Conservation (phyloP, 1,140 invertebrate species). For the Euborellia annulipes region DNA sequence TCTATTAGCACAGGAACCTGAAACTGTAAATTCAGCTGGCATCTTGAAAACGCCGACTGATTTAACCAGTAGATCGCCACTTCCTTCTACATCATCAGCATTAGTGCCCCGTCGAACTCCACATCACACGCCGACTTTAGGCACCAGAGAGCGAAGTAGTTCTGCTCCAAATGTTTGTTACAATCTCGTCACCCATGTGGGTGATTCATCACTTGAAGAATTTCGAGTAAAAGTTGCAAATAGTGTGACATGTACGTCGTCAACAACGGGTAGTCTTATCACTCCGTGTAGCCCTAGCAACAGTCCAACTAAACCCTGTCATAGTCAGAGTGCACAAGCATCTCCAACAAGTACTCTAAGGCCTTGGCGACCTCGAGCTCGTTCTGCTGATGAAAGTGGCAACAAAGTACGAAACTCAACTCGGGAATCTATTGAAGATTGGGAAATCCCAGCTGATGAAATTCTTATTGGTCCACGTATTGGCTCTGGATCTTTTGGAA, state of each 20-base stretch:
- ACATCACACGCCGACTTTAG: constrained; percentile 50
- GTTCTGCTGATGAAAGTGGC: constrained; percentile 84
- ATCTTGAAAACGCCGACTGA: constrained; percentile 37
- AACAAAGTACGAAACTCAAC: constrained; percentile 51
- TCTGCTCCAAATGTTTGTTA: constrained; percentile 90
- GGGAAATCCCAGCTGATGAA: constrained; percentile 80
- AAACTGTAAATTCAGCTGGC: constrained; percentile 50
- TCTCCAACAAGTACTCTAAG: constrained; percentile 65
- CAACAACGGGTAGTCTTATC: constrained; percentile 6
- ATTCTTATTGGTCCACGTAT: constrained; percentile 82
- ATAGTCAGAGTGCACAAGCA: constrained; percentile 45
- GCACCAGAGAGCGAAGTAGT: constrained; percentile 78
- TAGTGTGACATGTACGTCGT: constrained; percentile 11
- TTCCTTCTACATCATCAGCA: constrained; percentile 17
- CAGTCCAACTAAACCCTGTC: constrained; percentile 34
- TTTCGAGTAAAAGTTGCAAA: constrained; percentile 21
- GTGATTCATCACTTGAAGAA: constrained; percentile 26
- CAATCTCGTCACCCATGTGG: constrained; percentile 55
- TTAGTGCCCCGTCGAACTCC: constrained; percentile 16
- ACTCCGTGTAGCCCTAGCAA: constrained; percentile 25
- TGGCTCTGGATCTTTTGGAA: constrained; percentile 96
- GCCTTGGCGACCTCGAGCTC: constrained; percentile 64
- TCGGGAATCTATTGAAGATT: constrained; percentile 89
- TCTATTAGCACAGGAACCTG: constrained; percentile 50
- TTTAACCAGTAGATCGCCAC: constrained; percentile 25